These are phyloP conservation scores for Tinea trinotella DNA, from an alignment of 2,888 invertebrate species.

Conservation along the genomic window DNA sequence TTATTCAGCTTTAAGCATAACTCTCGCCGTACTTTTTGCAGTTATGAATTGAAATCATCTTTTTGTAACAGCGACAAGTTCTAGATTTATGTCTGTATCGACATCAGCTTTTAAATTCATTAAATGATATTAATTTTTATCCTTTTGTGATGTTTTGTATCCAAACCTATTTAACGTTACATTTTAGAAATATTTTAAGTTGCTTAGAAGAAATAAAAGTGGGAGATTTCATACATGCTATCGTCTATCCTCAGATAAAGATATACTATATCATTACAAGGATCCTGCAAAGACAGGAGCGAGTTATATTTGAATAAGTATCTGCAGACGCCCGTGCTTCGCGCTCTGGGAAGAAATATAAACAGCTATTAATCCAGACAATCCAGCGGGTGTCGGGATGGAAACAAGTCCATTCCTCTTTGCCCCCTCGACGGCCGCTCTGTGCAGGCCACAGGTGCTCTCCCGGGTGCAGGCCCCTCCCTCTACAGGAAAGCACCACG, in stretches of 20 bases:
- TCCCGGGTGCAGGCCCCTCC: constrained; percentile 24
- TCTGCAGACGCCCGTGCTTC: constrained; percentile 35
- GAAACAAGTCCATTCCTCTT: constrained; percentile 36
- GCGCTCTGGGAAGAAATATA: constrained; percentile 44
- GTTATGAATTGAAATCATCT: constrained; percentile 4
- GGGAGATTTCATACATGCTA: no score
- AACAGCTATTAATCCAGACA: constrained; percentile 58
- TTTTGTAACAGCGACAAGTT: neutral
- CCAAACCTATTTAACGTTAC: no score
- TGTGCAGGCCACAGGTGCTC: constrained; percentile 43
- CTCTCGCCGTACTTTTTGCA: neutral
- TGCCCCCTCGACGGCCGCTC: constrained; percentile 25
- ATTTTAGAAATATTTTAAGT: no score
- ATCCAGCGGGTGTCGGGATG: constrained; percentile 12
- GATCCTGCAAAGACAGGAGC: constrained; percentile 13
- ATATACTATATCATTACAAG: neutral
- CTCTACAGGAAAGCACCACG: constrained; percentile 25
- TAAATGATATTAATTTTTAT: no score
- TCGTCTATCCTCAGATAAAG: no score
- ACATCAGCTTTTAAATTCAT: neutral
- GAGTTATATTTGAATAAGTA: constrained; percentile 52
- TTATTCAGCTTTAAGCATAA: constrained; percentile 3
- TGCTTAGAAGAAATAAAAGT: no score
- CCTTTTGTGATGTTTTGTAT: no score
- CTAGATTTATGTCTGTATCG: neutral